Evolutionary conservation across 2,888 invertebrate genomes (phyloP).

Genomic region (Caenorhabditis afra): DNA sequence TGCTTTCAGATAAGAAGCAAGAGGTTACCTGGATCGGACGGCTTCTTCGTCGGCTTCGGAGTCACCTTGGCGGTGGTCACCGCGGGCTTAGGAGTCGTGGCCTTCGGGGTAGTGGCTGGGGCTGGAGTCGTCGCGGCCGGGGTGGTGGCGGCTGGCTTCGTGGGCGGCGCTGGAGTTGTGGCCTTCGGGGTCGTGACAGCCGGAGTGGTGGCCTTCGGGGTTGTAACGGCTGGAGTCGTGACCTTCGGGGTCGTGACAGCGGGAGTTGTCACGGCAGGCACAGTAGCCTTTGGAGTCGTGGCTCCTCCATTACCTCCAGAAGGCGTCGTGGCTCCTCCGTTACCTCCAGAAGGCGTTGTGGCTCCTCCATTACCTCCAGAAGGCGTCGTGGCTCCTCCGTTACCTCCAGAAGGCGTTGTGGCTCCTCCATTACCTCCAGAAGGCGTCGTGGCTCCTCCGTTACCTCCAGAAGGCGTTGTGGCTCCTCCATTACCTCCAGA

Average conservation of each 20-base stretch:
- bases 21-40: neutral
- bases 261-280: neutral
- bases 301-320: too few species aligned
- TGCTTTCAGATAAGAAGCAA: neutral
- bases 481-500: neutral
- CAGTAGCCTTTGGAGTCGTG: neutral
- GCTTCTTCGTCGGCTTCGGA: conserved; percentile 4
- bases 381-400: conserved; percentile 5
- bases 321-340: neutral
- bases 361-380: neutral
- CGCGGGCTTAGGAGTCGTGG: neutral
- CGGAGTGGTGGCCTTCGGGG: neutral
- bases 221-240: neutral
- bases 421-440: conserved; percentile 3
- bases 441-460: neutral
- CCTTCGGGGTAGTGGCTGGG: neutral
- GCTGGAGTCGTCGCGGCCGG: neutral
- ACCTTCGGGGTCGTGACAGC: too few species aligned
- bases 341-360: neutral
- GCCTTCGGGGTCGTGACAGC: neutral
- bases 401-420: neutral
- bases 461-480: neutral
- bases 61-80: neutral
- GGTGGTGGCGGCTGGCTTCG: neutral
- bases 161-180: neutral